Base-by-base conservation (phyloP, 2,888 invertebrate species). In the Leptopterna dolabrata region DNA sequence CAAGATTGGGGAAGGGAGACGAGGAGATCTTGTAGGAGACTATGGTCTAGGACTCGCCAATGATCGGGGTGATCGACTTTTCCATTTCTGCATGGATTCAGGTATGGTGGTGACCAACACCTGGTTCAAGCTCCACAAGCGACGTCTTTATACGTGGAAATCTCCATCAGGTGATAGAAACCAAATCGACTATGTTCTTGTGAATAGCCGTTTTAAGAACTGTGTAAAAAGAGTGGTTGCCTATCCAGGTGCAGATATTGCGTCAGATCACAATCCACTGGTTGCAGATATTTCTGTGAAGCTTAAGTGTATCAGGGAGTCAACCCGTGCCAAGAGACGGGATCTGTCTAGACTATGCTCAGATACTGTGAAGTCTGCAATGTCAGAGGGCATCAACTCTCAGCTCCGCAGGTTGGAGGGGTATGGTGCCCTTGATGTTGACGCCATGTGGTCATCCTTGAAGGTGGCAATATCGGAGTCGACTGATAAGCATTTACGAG, bases 61-160 rank as follows among this genome's bases (percentile, higher is more conserved):
- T 76, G 76, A 76, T 30, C 76, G 76, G 30, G 76, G 76, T 36
- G 76, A 76, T 43, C 30, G 76, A 43, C 43, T 76, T 36, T 43
- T 43, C 76, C 76, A 76, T 36, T 76, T 76, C 76, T 76, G 76
- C 73, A 73, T 73, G 73, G 73, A 73, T 73, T 73, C 73, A 73
- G 73, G 73, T 73, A 73, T 73, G 73, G 73, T 73, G 73, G 73
- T 73, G 73, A 73, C 73, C 30, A 73, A 73, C 73, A 73, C 73
- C 73, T 73, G 73, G 73, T 73, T 73, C 73, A 73, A 73, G 73
- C 73, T 73, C 73, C 73, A 73, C 73, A 73, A 73, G 73, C 73
- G 73, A 73, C 73, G 73, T 73, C 73, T 73, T 73, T 73, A 73
- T 73, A 73, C 73, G 73, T 73, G 73, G 73, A 73, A 73, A 73